Base-by-base conservation (phyloP, 2,797 vertebrate species). In the Danio choprae region DNA sequence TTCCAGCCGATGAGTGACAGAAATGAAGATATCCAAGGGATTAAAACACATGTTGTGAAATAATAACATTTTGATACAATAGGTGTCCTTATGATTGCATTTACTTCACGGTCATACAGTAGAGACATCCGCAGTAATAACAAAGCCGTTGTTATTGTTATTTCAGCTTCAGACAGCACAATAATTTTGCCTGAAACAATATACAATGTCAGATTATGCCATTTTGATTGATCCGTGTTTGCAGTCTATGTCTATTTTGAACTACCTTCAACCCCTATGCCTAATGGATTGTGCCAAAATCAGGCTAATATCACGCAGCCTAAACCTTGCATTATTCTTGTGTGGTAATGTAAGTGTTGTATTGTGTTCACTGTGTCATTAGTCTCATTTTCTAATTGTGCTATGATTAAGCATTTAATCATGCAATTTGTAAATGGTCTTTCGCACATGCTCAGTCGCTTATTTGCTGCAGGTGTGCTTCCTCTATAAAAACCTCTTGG, bases 41-140 rank as follows among this genome's bases (percentile, higher is more conserved):
- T 77, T 77, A 67, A 63, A 67, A 53, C 44, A 65, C 51, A 55
- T 13, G 41, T 51, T 13, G 7, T 40, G 8, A 53, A 53, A 41
- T 12, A 36, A 9, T 40, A 44, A 13, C 22, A 20, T 40, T 38
- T 20, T 62, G 36, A 15, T 69, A n/a, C n/a, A n/a, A n/a, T n/a
- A 8, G 67, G 15, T 9, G 13, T 46, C 16, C 9, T 36, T 8
- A 43, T 46, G 20, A 22, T 58, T 74, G 11, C 36, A 15, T 50
- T 46, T 29, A 46, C 4, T 64, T 65, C 43, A 29, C 65, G 20
- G 20, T 38, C 62, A 56, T 15, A 22, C n/a, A 55, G 13, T 10
- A 40, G 1, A 11, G 5, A 10, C 15, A 8, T 22, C 29, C n/a
- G 22, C n/a, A 65, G 6, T 1, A 41, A 4, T 65, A 12, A 36